Percentiles rank a stretch among this genome's conserved stretches.
Conservation (phyloP, 2,113 vertebrate species). For the Salvator merianae region DNA sequence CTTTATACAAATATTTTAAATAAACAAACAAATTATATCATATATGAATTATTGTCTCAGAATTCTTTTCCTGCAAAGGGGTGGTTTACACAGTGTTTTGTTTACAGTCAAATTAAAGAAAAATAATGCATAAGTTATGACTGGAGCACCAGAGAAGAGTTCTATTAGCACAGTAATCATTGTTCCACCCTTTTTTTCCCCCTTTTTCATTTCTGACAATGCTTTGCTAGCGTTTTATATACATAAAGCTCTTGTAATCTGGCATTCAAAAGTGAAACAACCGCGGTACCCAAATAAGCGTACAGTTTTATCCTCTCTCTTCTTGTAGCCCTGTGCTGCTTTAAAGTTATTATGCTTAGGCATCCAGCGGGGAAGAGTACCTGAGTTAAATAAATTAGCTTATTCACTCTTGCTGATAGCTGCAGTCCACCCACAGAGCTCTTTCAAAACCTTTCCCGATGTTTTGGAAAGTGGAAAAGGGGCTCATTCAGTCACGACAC, state of each 20-base stretch:
- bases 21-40: too few species aligned
- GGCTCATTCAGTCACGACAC: constrained; percentile 76
- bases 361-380: constrained; percentile 11
- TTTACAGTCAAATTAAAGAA: constrained; percentile 32
- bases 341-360: constrained; percentile 64
- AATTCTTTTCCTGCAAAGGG: too few species aligned
- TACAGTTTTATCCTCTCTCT: neutral
- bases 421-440: constrained; percentile 72
- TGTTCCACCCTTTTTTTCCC: neutral
- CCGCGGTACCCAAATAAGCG: constrained; percentile 25
- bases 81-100: constrained; percentile 27
- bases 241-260: constrained; percentile 22
- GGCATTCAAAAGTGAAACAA: constrained; percentile 37
- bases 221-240: constrained; percentile 28
- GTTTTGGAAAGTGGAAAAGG: constrained; percentile 80
- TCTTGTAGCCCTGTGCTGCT: constrained; percentile 47
- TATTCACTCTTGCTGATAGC: constrained; percentile 80
- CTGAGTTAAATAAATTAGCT: constrained; percentile 66
- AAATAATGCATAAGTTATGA: constrained; percentile 26
- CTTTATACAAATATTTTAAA: too few species aligned
- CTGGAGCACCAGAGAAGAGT: neutral
- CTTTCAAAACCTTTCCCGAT: constrained; percentile 69
- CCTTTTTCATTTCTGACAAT: neutral
- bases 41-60: too few species aligned
- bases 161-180: constrained; percentile 25